Conservation (phyloP, 2,888 invertebrate species). For the Priocnemis perturbator region DNA sequence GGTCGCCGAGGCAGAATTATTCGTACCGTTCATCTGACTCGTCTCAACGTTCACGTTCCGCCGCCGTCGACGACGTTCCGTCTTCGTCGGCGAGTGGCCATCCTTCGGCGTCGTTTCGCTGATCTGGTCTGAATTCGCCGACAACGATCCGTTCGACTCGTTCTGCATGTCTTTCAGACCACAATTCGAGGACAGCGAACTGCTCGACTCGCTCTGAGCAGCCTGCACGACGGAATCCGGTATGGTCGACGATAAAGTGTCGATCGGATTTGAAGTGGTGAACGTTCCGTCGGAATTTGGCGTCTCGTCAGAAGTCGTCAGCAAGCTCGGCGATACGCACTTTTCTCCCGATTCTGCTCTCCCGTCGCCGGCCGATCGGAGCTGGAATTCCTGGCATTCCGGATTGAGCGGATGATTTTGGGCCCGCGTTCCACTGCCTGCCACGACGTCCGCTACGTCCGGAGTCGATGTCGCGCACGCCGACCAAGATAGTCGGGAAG, state of each 20-base stretch:
- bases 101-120: background rate
- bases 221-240: slow-evolving; percentile 10
- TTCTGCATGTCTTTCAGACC: background rate
- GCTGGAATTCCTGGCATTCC: slow-evolving; percentile 71
- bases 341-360: slow-evolving; percentile 3
- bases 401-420: slow-evolving; percentile 66
- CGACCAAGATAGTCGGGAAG: slow-evolving; percentile 61
- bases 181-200: background rate
- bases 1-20: too few species aligned
- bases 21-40: too few species aligned
- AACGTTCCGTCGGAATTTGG: slow-evolving; percentile 22
- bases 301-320: slow-evolving; percentile 27
- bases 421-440: slow-evolving; percentile 35
- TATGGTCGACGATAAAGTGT: slow-evolving; percentile 11
- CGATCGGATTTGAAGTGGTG: slow-evolving; percentile 7
- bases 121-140: background rate
- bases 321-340: slow-evolving; percentile 10
- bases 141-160: background rate
- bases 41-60: too few species aligned
- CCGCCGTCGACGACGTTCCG: background rate
- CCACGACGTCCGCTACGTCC: slow-evolving; percentile 2
- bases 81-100: background rate
- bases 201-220: slow-evolving; percentile 16
- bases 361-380: slow-evolving; percentile 25
- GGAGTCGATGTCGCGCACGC: slow-evolving; percentile 23